Percentiles rank a stretch among this genome's conserved stretches.
Evolutionary conservation across 2,888 invertebrate genomes (phyloP).

Genomic region (Dryococelus australis): DNA sequence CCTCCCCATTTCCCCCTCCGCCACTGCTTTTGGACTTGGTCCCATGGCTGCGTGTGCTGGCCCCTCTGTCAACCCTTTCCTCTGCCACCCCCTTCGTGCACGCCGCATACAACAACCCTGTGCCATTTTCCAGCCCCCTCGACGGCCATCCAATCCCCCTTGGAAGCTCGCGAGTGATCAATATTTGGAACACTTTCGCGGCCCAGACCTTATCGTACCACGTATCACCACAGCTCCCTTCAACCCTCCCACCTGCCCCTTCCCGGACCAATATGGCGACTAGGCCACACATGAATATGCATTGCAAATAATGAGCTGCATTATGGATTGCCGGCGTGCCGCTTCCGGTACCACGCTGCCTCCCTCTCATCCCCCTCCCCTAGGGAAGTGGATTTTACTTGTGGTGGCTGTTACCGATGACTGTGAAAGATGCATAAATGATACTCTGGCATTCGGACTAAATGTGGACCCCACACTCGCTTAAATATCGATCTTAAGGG

Average conservation of each 20-base stretch:
- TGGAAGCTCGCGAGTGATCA: not conserved
- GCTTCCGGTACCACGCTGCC: not conserved
- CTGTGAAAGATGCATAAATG: slow-evolving; percentile 16
- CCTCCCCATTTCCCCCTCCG: not conserved
- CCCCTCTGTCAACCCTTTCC: not conserved
- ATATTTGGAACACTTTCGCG: slow-evolving; percentile 16
- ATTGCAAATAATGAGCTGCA: slow-evolving; percentile 27
- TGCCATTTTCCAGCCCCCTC: not conserved
- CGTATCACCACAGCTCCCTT: not conserved
- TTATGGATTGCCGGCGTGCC: slow-evolving; percentile 20
- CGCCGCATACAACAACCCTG: not conserved
- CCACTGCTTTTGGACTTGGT: not conserved
- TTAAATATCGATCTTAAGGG: not conserved
- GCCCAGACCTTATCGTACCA: not conserved
- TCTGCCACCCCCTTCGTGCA: not conserved
- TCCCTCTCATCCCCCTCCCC: not conserved
- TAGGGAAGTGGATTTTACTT: not conserved
- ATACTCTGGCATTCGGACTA: not conserved
- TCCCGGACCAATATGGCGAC: slow-evolving; percentile 20
- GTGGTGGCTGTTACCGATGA: not conserved
- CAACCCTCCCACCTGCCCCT: not conserved
- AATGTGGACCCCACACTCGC: not conserved
- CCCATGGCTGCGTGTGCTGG: not conserved
- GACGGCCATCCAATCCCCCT: not conserved
- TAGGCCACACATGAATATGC: slow-evolving; percentile 28